Conservation (phyloP, 2,797 vertebrate genomes). For the Denticeps clupeoides region DNA sequence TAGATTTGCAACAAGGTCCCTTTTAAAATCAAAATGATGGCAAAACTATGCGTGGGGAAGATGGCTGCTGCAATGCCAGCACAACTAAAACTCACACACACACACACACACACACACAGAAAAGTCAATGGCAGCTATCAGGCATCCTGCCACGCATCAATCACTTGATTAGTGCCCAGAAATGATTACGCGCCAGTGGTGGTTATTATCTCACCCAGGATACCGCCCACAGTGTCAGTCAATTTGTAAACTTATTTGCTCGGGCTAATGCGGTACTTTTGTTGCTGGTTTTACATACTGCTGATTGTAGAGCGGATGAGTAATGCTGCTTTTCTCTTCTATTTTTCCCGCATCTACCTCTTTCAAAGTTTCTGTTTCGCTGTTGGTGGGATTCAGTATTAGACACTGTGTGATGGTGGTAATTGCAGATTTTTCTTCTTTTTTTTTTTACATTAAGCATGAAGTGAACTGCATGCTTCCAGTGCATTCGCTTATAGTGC, state of each 20-base stretch:
- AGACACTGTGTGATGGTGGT: too few species aligned
- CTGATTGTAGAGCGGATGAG: neutral
- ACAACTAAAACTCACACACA: slow-evolving; percentile 14
- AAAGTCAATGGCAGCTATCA: slow-evolving; percentile 29
- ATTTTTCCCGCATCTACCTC: too few species aligned
- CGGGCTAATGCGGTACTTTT: slow-evolving; percentile 1
- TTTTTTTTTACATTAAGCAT: too few species aligned
- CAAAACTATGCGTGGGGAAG: too few species aligned
- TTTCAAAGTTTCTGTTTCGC: too few species aligned
- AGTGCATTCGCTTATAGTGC: too few species aligned
- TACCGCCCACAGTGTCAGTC: slow-evolving; percentile 12
- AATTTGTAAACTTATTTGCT: slow-evolving; percentile 8
- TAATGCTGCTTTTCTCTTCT: neutral
- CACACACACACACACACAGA: neutral
- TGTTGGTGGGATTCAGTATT: too few species aligned
- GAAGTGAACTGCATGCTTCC: too few species aligned
- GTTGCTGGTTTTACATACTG: slow-evolving; percentile 3
- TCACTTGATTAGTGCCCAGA: slow-evolving; percentile 35
- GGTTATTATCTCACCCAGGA: slow-evolving; percentile 27
- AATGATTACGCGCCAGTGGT: slow-evolving; percentile 27
- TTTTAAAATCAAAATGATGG: too few species aligned
- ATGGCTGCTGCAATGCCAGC: too few species aligned
- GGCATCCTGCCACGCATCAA: slow-evolving; percentile 30
- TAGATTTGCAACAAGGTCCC: too few species aligned
- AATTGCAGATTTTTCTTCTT: too few species aligned